Evolutionary conservation across 2,888 invertebrate genomes (phyloP).

Genomic region (Oxystoma pomonae): DNA sequence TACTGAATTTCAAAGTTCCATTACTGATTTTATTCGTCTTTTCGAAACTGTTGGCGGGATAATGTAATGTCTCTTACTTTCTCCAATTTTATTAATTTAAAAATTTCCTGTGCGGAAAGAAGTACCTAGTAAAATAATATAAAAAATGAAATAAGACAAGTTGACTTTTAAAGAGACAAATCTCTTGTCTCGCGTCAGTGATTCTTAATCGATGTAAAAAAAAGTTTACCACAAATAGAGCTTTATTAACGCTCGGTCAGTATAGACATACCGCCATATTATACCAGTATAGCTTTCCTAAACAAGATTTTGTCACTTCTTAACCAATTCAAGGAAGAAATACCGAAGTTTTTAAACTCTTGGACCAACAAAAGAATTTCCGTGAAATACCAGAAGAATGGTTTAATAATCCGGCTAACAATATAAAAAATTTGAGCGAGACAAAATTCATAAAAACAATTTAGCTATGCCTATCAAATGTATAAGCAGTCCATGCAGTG

Average conservation of each 20-base stretch:
- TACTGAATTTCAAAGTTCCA: too few relatives aligned
- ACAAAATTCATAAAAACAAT: background rate
- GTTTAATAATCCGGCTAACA: background rate
- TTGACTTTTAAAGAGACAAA: background rate
- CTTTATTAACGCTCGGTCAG: background rate
- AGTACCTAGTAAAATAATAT: background rate
- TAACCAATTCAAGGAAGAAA: background rate
- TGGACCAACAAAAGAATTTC: background rate
- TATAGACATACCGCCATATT: background rate
- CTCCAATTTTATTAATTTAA: background rate
- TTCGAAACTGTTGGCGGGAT: too few relatives aligned
- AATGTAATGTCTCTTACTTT: too few relatives aligned
- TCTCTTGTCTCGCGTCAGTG: background rate
- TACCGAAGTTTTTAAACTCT: background rate
- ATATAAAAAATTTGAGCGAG: background rate
- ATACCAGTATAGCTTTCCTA: background rate
- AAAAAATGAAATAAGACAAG: background rate
- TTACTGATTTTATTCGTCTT: too few relatives aligned
- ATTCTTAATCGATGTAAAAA: background rate
- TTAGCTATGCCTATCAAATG: background rate
- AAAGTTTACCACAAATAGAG: background rate
- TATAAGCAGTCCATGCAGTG: background rate
- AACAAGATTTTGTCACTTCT: background rate
- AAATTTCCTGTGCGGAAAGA: background rate
- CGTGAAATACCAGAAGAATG: background rate